Evolutionary conservation across 1,140 invertebrate genomes (phyloP).

Genomic region (Cydia strobilella): DNA sequence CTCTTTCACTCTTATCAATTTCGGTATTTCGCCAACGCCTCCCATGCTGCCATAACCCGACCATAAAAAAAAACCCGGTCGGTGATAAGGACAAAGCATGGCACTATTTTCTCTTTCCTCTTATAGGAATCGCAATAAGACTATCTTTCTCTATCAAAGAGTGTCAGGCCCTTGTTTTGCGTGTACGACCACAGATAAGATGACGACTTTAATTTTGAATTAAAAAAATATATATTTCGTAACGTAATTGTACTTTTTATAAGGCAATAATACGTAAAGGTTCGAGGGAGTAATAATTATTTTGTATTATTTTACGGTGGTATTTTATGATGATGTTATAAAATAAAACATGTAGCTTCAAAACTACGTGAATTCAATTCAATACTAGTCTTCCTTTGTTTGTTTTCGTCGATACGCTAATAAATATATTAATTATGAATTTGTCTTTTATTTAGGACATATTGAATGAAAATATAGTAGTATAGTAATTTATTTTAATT

Average conservation of each 20-base stretch:
- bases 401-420: constrained; percentile 7
- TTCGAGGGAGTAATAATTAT: constrained; percentile 1
- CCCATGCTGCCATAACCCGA: too few species aligned
- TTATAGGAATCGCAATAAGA: too few species aligned
- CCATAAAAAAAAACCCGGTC: too few species aligned
- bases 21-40: too few species aligned
- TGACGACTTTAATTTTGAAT: too few species aligned
- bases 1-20: too few species aligned
- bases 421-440: constrained; percentile 24
- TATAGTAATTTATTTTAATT: constrained; percentile 9
- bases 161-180: too few species aligned
- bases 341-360: constrained; percentile 6
- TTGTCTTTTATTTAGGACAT: neutral
- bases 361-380: constrained; percentile 24
- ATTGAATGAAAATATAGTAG: neutral
- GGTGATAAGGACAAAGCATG: too few species aligned
- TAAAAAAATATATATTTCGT: too few species aligned
- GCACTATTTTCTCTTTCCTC: too few species aligned
- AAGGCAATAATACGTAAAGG: constrained; percentile 30
- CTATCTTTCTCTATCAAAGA: too few species aligned
- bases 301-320: neutral
- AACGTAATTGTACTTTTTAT: constrained; percentile 2
- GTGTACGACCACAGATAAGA: too few species aligned
- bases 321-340: constrained; percentile 15
- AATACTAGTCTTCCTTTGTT: constrained; percentile 21